Evolutionary conservation across 2,888 invertebrate species (phyloP).

Genomic region (Drosophila emarginata): DNA sequence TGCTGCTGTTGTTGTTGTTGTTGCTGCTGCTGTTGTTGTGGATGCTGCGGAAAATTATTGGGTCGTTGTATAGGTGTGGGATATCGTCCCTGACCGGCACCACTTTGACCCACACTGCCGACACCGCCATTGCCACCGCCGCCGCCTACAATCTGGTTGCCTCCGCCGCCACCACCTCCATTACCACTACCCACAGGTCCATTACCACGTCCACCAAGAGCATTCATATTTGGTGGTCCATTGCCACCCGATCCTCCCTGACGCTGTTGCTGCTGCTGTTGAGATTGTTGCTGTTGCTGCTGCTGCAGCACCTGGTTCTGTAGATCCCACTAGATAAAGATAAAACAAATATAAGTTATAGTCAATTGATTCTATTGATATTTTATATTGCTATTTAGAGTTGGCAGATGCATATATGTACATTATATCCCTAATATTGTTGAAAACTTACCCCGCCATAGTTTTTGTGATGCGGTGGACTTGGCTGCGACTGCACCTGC

Average conservation of each 20-base stretch:
- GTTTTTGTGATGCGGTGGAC: conserved; percentile 83
- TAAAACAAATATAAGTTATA: too few relatives aligned
- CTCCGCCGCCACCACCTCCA: conserved; percentile 37
- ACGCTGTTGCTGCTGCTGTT: conserved; percentile 66
- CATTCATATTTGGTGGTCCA: conserved; percentile 64
- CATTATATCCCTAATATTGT: background rate
- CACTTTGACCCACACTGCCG: conserved; percentile 71
- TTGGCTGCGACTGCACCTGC: conserved; percentile 82
- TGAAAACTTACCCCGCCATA: conserved; percentile 81
- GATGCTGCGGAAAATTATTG: conserved; percentile 82
- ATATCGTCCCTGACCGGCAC: conserved; percentile 79
- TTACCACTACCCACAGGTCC: conserved; percentile 59
- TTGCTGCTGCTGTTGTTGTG: conserved; percentile 68
- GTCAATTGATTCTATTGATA: too few relatives aligned
- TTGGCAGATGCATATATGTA: too few relatives aligned
- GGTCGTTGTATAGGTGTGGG: conserved; percentile 82
- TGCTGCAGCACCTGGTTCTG: conserved; percentile 81
- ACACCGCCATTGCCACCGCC: conserved; percentile 66
- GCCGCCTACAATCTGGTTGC: conserved; percentile 57
- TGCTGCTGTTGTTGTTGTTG: conserved; percentile 64
- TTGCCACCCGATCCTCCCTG: conserved; percentile 63
- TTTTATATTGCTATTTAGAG: too few relatives aligned
- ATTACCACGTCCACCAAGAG: conserved; percentile 62
- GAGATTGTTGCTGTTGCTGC: conserved; percentile 80
- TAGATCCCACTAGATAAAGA: conserved; percentile 79